phyloP scores from a whole-genome alignment of 2,797 vertebrate genomes.

The Hemitrygon akajei region DNA sequence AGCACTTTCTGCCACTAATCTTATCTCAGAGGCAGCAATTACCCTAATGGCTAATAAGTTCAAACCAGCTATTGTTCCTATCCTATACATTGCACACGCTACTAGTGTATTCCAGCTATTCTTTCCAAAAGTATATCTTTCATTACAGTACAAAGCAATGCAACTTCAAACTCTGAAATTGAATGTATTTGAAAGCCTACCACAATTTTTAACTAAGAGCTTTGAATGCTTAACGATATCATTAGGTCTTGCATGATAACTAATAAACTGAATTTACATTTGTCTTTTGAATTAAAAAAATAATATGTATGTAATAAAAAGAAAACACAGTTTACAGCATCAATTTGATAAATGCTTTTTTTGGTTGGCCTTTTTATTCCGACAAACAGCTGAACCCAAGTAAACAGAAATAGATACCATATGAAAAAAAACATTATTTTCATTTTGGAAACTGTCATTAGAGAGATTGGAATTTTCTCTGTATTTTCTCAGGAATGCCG shows the following conservation, averaged over 20 bases:
- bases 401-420: too few relatives aligned
- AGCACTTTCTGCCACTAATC: background rate
- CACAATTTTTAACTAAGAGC: background rate
- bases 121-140: background rate
- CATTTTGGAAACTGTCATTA: background rate
- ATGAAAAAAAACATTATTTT: background rate
- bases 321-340: background rate
- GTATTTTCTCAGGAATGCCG: background rate
- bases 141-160: background rate
- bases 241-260: background rate
- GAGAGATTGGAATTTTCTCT: background rate
- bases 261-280: background rate
- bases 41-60: background rate
- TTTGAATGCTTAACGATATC: background rate
- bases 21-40: background rate
- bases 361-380: background rate
- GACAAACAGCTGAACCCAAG: background rate
- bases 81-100: background rate
- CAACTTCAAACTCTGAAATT: background rate
- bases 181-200: background rate
- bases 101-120: background rate
- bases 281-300: background rate
- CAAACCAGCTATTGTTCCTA: background rate
- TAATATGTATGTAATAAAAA: too few relatives aligned
- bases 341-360: background rate